Conservation (phyloP, 2,113 vertebrate species). For the Psilopsiagon aymara region DNA sequence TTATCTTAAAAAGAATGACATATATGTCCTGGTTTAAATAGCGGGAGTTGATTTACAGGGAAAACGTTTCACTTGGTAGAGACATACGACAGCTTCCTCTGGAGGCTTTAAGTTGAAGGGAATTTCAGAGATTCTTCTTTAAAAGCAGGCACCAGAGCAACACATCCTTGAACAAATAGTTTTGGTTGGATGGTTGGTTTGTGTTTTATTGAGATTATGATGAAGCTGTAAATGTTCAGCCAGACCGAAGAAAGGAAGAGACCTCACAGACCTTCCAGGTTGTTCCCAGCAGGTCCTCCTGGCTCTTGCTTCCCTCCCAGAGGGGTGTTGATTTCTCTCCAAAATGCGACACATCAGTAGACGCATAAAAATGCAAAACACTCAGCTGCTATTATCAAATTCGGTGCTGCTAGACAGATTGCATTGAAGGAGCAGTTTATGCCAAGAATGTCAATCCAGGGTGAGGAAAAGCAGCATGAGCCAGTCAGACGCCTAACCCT, state of each 20-base stretch:
- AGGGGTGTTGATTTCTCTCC: neutral
- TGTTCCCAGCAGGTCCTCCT: neutral
- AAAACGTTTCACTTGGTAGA: neutral
- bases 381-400: slow-evolving; percentile 25
- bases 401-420: neutral
- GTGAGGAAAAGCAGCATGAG: slow-evolving; percentile 13
- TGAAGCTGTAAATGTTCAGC: neutral
- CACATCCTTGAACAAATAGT: neutral
- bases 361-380: neutral
- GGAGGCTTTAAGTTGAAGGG: neutral
- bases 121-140: neutral
- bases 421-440: slow-evolving; percentile 3
- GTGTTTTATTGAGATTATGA: neutral
- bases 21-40: neutral
- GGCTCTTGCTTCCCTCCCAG: neutral
- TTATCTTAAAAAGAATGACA: neutral
- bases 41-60: neutral
- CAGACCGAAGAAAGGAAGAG: neutral
- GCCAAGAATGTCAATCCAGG: slow-evolving; percentile 35
- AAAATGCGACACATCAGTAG: neutral
- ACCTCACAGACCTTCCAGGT: neutral
- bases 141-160: neutral
- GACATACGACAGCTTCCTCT: neutral
- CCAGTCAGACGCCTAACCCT: neutral
- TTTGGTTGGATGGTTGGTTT: neutral